Evolutionary conservation across 2,888 invertebrate species (phyloP), one percentile per base, ranked within the genome.

Genomic region (Parascotia fuliginaria): DNA sequence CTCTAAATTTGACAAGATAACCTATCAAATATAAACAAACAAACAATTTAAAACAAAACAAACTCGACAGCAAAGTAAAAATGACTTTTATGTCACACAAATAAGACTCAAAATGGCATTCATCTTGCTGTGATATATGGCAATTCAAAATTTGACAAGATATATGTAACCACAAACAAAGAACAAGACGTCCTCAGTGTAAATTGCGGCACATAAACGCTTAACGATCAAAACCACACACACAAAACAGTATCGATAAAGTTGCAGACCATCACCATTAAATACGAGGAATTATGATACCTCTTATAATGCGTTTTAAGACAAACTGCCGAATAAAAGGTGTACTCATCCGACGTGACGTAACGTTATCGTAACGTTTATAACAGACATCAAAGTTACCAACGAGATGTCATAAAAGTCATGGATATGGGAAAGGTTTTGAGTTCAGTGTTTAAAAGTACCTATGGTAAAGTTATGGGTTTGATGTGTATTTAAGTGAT

Each of bases 291-390:
- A 75, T 72, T 64, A 75, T 74, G 52, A 65, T 60, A 54, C 48
- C 68, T 55, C 14, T 73, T 72, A 77, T 79, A 77, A 75, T 69
- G 77, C 70, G 64, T 73, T 74, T 78, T 74, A 77, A 73, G 73
- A 77, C 70, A 75, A 80, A 81, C 77, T 73, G 81, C 61, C 73
- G 68, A 74, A 81, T 81, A 81, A 84, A 79, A 75, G 69, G 67
- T 65, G 55, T 60, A 50, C 65, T 58, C 66, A 65, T 49, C 49
- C 50, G 62, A 58, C 65, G 62, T 72, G 64, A 50, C 53, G 62
- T 36, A 55, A 61, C 54, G 55, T 55, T 52, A 65, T 70, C 75
- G 75, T 71, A 77, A 75, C 75, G 69, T 84, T 87, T 83, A 85
- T 75, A 75, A 71, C 77, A 43, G 65, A 68, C 70, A 79, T 85